Evolutionary conservation across 2,888 invertebrate genomes (phyloP).

Genomic region (Ornithoptera alexandrae): DNA sequence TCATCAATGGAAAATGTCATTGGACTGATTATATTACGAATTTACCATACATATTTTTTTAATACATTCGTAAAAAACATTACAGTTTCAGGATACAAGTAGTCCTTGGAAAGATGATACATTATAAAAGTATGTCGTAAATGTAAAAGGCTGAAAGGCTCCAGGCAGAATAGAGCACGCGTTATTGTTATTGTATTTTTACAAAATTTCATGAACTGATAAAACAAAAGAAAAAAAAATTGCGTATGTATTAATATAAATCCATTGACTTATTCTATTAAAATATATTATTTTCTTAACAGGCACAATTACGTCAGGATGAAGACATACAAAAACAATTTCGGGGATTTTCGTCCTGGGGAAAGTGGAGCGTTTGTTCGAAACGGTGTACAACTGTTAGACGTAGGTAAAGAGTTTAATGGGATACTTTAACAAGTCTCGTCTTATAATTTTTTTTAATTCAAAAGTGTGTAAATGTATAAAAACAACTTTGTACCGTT

Average conservation of each 20-base stretch:
- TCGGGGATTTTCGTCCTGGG: conserved; percentile 87
- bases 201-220: background rate
- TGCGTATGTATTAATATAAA: background rate
- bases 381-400: conserved; percentile 89
- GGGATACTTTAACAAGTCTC: background rate
- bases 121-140: too few relatives aligned
- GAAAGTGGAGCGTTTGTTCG: conserved; percentile 90
- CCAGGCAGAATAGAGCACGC: too few relatives aligned
- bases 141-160: too few relatives aligned
- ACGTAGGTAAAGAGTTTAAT: conserved; percentile 76
- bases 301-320: conserved; percentile 34
- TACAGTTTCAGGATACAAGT: too few relatives aligned
- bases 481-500: background rate
- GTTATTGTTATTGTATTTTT: too few relatives aligned
- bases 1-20: too few relatives aligned
- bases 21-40: too few relatives aligned
- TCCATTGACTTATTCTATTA: background rate
- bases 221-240: background rate
- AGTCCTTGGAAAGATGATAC: too few relatives aligned
- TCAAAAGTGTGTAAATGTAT: background rate
- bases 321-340: conserved; percentile 63
- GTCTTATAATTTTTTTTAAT: background rate
- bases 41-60: too few relatives aligned
- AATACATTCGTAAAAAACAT: too few relatives aligned
- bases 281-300: background rate